These are phyloP conservation scores for Alouatta caraya DNA, from an alignment of 2,797 vertebrate species.

Conservation along the genomic window DNA sequence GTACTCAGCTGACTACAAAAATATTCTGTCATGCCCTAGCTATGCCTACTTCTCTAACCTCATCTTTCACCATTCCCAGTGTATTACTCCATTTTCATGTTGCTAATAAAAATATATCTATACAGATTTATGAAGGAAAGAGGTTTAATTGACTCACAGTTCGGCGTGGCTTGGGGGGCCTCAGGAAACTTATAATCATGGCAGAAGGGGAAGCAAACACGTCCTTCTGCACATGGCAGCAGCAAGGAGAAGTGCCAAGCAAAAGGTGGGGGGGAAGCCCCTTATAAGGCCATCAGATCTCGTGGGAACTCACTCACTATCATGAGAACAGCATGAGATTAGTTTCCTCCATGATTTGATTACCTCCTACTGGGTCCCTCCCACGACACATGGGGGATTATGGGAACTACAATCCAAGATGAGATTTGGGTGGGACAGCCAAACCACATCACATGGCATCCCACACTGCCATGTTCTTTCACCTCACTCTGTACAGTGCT, in stretches of 20 bases:
- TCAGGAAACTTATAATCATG: neutral
- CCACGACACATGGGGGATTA: neutral
- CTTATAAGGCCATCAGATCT: neutral
- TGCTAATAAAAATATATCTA: neutral
- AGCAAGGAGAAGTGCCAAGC: neutral
- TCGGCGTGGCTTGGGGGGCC: neutral
- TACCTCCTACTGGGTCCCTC: neutral
- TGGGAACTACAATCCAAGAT: neutral
- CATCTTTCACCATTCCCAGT: neutral
- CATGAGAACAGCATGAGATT: neutral
- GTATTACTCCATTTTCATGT: neutral
- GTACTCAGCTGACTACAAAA: neutral
- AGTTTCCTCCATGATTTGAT: neutral
- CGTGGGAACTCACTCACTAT: neutral
- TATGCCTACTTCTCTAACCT: neutral
- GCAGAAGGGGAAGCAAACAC: neutral
- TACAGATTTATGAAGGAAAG: neutral
- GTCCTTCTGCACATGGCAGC: neutral
- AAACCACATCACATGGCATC: neutral
- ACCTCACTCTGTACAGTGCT: neutral
- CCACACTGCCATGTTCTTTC: neutral
- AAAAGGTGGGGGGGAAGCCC: neutral
- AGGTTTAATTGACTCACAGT: neutral
- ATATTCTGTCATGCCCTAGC: neutral
- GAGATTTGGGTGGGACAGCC: neutral